A percentile compares a stretch with the other conserved stretches of the same genome.
phyloP scores from a whole-genome alignment of 2,113 vertebrate species.

The Caracal caracal region DNA sequence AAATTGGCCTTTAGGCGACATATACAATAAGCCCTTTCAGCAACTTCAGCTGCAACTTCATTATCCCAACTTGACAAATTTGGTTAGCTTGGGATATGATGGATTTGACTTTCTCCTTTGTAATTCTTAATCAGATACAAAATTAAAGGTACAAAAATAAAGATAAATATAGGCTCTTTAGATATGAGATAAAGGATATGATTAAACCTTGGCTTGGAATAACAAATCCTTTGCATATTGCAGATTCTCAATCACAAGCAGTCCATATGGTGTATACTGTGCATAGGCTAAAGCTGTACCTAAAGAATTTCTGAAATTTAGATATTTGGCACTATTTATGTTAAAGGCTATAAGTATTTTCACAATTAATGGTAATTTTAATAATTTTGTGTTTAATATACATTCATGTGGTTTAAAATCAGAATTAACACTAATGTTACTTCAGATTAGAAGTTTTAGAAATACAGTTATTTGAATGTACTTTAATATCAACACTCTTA shows the following conservation, averaged over 20 bases:
- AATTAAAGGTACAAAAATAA: conserved; percentile 20
- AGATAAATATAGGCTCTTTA: neutral
- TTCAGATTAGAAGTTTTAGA: conserved; percentile 37
- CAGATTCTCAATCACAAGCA: conserved; percentile 28
- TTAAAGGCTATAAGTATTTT: neutral
- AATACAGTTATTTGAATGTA: conserved; percentile 72
- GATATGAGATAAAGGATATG: neutral
- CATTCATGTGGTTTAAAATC: conserved; percentile 43
- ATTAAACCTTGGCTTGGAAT: conserved; percentile 11
- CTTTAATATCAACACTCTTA: conserved; percentile 67
- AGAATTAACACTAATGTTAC: neutral
- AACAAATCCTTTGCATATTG: conserved; percentile 31
- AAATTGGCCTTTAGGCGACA: neutral
- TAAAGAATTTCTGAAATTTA: conserved; percentile 36
- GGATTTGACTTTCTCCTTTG: conserved; percentile 14
- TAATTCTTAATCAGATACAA: conserved; percentile 38
- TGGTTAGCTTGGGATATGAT: neutral
- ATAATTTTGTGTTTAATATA: neutral
- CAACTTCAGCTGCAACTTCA: neutral
- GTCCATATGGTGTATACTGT: neutral
- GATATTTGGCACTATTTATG: neutral
- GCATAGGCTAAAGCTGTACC: neutral
- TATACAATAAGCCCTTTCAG: neutral
- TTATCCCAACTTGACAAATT: neutral
- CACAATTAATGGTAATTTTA: conserved; percentile 23